These are phyloP conservation scores for Polypedilum pembai DNA, from an alignment of 1,140 invertebrate genomes.

Conservation along the genomic window DNA sequence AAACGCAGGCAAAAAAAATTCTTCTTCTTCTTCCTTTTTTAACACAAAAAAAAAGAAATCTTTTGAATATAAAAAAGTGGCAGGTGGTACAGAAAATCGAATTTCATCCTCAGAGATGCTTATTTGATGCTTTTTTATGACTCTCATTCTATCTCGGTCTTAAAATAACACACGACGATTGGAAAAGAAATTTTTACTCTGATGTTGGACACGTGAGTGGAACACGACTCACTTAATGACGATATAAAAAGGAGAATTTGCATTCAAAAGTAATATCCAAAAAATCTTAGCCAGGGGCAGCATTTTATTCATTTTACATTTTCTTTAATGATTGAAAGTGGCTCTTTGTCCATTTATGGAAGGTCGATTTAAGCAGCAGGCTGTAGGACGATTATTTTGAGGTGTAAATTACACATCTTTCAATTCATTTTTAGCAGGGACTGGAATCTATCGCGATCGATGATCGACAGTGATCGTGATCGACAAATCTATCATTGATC, in stretches of 20 bases:
- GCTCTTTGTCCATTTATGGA: no score
- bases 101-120: background rate
- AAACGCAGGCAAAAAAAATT: background rate
- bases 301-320: no score
- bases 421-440: no score
- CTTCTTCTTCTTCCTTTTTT: no score
- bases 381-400: no score
- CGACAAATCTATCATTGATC: no score
- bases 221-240: background rate
- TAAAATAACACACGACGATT: constrained; percentile 2
- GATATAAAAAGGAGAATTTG: background rate
- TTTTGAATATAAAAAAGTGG: constrained; percentile 11
- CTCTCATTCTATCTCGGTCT: background rate
- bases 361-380: no score
- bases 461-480: no score
- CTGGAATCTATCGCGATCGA: no score
- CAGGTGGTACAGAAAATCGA: background rate
- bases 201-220: constrained; percentile 1
- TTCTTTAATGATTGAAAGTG: no score
- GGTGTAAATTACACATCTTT: no score
- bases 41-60: background rate
- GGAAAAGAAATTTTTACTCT: background rate
- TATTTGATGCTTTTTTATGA: constrained; percentile 5
- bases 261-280: background rate
- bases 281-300: no score